Percentiles rank a stretch among this genome's conserved stretches.
These are phyloP conservation scores for Centropus bengalensis DNA, from an alignment of 2,113 vertebrate genomes.

Conservation along the genomic window DNA sequence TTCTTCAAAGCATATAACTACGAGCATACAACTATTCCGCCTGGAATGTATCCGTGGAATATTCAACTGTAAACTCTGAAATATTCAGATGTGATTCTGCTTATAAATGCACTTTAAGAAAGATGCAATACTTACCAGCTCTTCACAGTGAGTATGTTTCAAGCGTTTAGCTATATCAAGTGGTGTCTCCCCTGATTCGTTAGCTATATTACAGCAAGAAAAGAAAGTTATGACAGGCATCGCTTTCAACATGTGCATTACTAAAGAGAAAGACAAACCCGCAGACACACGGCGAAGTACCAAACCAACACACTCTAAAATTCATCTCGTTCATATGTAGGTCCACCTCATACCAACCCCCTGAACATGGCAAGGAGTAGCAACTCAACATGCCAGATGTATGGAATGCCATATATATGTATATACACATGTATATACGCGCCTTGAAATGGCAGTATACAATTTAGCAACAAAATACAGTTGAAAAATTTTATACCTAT, in stretches of 20 bases:
- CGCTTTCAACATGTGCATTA: background rate
- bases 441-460: background rate
- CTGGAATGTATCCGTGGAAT: background rate
- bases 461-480: background rate
- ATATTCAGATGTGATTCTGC: background rate
- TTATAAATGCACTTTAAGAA: background rate
- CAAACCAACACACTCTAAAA: background rate
- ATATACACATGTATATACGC: no score
- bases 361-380: background rate
- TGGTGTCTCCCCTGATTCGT: slow-evolving; percentile 90
- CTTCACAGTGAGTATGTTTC: slow-evolving; percentile 88
- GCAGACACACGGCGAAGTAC: background rate
- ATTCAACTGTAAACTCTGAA: background rate
- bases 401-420: background rate
- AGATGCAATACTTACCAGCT: slow-evolving; percentile 83
- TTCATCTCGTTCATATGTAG: background rate
- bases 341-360: background rate
- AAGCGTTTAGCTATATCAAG: slow-evolving; percentile 92
- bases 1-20: background rate
- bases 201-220: slow-evolving; percentile 78
- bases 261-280: background rate
- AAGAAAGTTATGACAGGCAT: background rate
- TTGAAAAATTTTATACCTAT: background rate
- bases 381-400: background rate
- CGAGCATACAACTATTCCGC: background rate